A percentile compares a stretch with the other conserved stretches of the same genome.
Evolutionary conservation across 2,797 vertebrate species (phyloP).

Genomic region (Peromyscus attwateri): DNA sequence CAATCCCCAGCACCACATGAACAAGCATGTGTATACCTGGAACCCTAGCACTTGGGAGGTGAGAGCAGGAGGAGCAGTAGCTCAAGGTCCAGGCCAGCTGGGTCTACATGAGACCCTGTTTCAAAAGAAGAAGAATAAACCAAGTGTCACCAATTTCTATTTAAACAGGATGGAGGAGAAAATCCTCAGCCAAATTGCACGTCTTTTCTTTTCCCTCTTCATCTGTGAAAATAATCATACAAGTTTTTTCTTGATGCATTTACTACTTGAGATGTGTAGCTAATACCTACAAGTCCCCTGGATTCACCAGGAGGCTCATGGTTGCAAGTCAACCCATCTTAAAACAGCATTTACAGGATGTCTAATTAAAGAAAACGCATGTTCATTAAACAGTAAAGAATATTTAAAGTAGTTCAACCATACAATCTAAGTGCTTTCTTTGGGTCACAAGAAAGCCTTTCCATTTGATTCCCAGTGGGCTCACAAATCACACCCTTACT

Average conservation of each 20-base stretch:
- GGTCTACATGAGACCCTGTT: neutral
- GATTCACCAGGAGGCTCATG: neutral
- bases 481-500: constrained; percentile 63
- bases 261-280: neutral
- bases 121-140: neutral
- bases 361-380: constrained; percentile 69
- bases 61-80: neutral
- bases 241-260: neutral
- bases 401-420: constrained; percentile 60
- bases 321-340: constrained; percentile 28
- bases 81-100: neutral
- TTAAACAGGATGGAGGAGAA: neutral
- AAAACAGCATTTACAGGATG: constrained; percentile 66
- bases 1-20: neutral
- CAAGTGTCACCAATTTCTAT: neutral
- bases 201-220: constrained; percentile 1
- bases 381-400: constrained; percentile 66
- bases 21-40: too few species aligned
- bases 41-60: neutral
- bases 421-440: constrained; percentile 31
- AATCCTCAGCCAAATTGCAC: neutral
- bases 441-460: constrained; percentile 72
- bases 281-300: neutral
- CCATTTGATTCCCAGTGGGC: constrained; percentile 21
- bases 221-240: neutral